Conservation (phyloP, 2,888 invertebrate species). For the Diadegma fenestrale region DNA sequence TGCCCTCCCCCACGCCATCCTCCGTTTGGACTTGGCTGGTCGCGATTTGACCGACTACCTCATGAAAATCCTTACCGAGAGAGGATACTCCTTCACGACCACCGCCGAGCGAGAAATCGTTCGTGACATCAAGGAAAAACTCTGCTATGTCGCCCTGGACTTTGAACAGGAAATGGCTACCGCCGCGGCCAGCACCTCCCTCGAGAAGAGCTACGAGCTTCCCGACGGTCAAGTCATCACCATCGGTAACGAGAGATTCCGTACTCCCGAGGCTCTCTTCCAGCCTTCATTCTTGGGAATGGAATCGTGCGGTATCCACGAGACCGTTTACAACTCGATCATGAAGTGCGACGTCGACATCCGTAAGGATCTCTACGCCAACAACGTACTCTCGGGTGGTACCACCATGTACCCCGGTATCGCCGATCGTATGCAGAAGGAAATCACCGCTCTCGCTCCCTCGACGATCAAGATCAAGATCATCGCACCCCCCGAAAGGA, state of each 20-base stretch:
- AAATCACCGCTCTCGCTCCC: constrained; percentile 95
- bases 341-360: constrained; percentile 99
- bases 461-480: constrained; percentile 97
- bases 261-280: constrained; percentile 95
- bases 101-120: constrained; percentile 98
- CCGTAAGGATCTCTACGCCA: constrained; percentile 95
- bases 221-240: constrained; percentile 96
- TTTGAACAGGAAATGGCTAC: constrained; percentile 98
- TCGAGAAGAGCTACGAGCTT: constrained; percentile 97
- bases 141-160: constrained; percentile 96
- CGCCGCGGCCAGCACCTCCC: constrained; percentile 94
- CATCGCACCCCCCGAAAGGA: constrained; percentile 91
- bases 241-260: constrained; percentile 94
- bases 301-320: constrained; percentile 96
- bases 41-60: constrained; percentile 98
- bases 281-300: constrained; percentile 96
- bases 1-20: constrained; percentile 97
- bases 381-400: constrained; percentile 95
- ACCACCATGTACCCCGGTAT: constrained; percentile 98
- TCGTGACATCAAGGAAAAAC: constrained; percentile 97
- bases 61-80: constrained; percentile 98
- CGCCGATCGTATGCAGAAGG: constrained; percentile 98
- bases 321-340: constrained; percentile 98
- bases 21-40: constrained; percentile 98
- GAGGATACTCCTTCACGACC: constrained; percentile 97